Conservation (phyloP, 2,113 vertebrate genomes). For the Dromaius novaehollandiae region DNA sequence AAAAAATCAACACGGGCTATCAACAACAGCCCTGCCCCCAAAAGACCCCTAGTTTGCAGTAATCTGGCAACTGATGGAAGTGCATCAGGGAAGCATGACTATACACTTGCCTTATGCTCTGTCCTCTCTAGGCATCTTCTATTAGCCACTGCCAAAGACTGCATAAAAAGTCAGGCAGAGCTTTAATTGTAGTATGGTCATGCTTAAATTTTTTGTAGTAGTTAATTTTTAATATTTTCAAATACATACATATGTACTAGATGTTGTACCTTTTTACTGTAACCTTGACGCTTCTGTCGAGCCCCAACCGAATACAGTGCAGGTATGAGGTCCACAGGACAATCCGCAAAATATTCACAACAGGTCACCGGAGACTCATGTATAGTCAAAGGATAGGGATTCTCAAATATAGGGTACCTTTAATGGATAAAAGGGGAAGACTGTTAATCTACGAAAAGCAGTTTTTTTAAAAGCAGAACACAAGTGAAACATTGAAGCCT, state of each 20-base stretch:
- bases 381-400: slow-evolving; percentile 96
- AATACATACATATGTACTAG: not conserved
- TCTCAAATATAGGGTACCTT: slow-evolving; percentile 99
- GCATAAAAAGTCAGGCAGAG: not conserved
- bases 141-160: not conserved
- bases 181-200: not conserved
- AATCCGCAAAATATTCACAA: slow-evolving; percentile 98
- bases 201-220: not conserved
- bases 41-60: not conserved
- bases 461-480: not conserved
- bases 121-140: not conserved
- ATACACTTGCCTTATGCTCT: not conserved
- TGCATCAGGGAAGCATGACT: not conserved
- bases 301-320: slow-evolving; percentile 97
- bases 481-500: not conserved
- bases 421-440: slow-evolving; percentile 9
- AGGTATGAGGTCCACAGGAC: slow-evolving; percentile 97
- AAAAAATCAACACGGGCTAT: not conserved
- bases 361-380: slow-evolving; percentile 99
- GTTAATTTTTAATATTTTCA: not conserved
- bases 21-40: not conserved
- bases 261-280: slow-evolving; percentile 94
- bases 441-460: not conserved
- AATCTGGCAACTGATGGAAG: accelerated
- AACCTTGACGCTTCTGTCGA: slow-evolving; percentile 97